Evolutionary conservation across 2,113 vertebrate genomes (phyloP), one percentile per base, ranked within the genome.

Genomic region (Saimiri boliviensis): DNA sequence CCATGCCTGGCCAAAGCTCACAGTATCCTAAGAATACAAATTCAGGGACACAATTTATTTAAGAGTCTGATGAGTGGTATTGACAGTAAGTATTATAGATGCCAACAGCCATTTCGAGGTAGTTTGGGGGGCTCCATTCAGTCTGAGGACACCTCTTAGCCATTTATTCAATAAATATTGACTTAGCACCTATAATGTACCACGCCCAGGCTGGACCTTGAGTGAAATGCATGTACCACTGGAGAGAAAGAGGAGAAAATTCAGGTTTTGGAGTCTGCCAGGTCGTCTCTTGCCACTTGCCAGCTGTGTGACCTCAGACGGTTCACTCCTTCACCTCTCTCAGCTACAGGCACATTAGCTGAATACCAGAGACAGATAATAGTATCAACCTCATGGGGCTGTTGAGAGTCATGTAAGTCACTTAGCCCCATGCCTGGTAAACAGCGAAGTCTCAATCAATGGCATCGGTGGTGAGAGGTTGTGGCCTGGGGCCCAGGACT

Each of bases 401-500:
- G 52, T 6, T 35, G 35, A 40, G 30, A 30, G 54, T 7, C 30
- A 56, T 20, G 4, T 45, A n/a, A 52, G 66, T 25, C 42, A 2
- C 83, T 42, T 27, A 45, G 63, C 76, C 49, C 52, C 16, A 7
- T 4, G 16, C 45, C 70, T 27, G 11, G 52, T 54, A 30, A 32
- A 23, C 49, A 56, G 42, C 40, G 17, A 85, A 23, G 54, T 60
- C 73, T 60, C 37, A 2, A 0, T 12, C 52, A 85, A 16, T 0
- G 20, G 42, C 30, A 13, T 42, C n/a, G 0, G 20, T 1, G 42
- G 80, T 2, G 52, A 32, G 60, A 1, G 2, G 32, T 35, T 42
- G 11, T 40, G 40, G 16, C 35, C 74, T 45, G 56, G 45, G 30
- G 42, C n/a, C 79, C 30, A 1, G 63, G 54, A 68, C 13, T 70